These are phyloP conservation scores for Drosophila anceps DNA, from an alignment of 2,888 invertebrate genomes.

Conservation along the genomic window DNA sequence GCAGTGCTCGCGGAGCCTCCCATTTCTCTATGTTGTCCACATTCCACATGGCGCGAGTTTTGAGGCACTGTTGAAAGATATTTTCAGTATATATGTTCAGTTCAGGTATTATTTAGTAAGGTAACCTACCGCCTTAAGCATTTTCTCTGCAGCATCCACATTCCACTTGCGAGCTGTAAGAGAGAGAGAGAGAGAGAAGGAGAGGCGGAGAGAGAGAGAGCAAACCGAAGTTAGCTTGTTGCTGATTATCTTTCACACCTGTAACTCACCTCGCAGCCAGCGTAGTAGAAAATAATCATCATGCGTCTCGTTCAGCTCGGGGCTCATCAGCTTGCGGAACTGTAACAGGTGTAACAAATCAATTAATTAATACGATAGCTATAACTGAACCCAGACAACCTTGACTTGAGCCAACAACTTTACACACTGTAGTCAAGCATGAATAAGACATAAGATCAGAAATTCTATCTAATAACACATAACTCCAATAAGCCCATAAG, in stretches of 20 bases:
- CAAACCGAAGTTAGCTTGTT: neutral
- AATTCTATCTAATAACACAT: neutral
- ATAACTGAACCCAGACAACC: neutral
- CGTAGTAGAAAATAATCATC: constrained; percentile 92
- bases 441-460: neutral
- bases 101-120: neutral
- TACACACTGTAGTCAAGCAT: neutral
- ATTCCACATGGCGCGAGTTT: constrained; percentile 87
- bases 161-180: constrained; percentile 92
- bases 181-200: neutral
- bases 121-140: constrained; percentile 92
- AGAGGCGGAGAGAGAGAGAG: too few relatives aligned
- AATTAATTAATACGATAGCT: neutral
- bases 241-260: neutral
- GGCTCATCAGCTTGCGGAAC: constrained; percentile 90
- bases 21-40: constrained; percentile 90
- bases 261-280: constrained; percentile 91
- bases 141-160: constrained; percentile 94
- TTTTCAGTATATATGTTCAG: neutral
- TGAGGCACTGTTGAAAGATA: constrained; percentile 67
- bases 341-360: constrained; percentile 83
- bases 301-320: constrained; percentile 89
- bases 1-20: constrained; percentile 90
- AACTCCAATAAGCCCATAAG: too few relatives aligned
- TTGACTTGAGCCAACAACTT: neutral